Conservation (phyloP, 2,888 invertebrate genomes). For the Conus canariensis region DNA sequence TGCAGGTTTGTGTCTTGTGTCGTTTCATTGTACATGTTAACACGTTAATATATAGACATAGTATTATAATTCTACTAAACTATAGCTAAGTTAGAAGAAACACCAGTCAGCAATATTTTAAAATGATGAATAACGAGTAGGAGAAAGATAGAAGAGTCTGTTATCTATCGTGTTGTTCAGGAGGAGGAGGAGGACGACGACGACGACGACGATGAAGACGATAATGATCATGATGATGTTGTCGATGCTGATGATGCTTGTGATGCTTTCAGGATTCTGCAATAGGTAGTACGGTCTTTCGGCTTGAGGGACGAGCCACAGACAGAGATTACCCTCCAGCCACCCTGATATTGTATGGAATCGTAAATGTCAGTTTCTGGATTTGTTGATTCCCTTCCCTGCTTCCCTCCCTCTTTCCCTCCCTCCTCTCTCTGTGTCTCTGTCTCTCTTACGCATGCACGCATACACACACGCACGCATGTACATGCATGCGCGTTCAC, state of each 20-base stretch:
- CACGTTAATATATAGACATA: too few relatives aligned
- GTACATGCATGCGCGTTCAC: not conserved
- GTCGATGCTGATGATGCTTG: too few relatives aligned
- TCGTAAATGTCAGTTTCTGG: not conserved
- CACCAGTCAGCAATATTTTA: too few relatives aligned
- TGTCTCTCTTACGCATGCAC: not conserved
- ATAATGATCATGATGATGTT: conserved; percentile 1
- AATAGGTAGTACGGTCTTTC: not conserved
- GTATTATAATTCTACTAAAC: too few relatives aligned
- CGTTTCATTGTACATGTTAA: too few relatives aligned
- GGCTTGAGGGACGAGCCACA: not conserved
- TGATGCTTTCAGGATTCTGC: not conserved
- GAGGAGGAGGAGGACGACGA: too few relatives aligned
- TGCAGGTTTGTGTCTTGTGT: too few relatives aligned
- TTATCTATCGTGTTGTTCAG: too few relatives aligned
- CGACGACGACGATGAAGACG: not conserved
- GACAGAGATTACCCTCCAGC: not conserved
- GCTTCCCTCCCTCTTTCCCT: not conserved
- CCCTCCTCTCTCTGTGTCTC: not conserved
- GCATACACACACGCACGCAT: not conserved
- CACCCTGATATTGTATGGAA: not conserved
- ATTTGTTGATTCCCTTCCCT: not conserved
- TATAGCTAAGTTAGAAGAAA: too few relatives aligned
- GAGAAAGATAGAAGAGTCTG: too few relatives aligned
- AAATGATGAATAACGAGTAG: too few relatives aligned